These are phyloP conservation scores for Lepilemur septentrionalis DNA, from an alignment of 2,797 vertebrate genomes.

Conservation along the genomic window DNA sequence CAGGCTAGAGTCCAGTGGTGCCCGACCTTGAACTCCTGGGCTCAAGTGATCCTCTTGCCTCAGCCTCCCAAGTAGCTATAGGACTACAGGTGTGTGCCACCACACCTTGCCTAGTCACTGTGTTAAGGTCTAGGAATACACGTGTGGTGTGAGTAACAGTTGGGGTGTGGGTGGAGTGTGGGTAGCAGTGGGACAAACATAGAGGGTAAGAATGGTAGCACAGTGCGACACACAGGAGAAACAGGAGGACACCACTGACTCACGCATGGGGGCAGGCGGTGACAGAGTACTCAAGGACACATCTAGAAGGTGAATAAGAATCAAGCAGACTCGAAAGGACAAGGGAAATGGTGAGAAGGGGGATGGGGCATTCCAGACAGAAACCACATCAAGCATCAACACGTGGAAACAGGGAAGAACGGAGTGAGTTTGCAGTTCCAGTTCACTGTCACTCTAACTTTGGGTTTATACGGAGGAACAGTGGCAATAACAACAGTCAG, in stretches of 20 bases:
- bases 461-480: background rate
- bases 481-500: background rate
- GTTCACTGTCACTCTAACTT: background rate
- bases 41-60: background rate
- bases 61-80: background rate
- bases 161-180: background rate
- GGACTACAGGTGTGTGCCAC: background rate
- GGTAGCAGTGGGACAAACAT: background rate
- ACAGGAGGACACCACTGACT: background rate
- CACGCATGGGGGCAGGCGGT: background rate
- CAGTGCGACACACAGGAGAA: background rate
- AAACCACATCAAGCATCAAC: background rate
- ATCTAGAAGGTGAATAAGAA: background rate
- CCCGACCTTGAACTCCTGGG: background rate
- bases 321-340: background rate
- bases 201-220: background rate
- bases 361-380: background rate
- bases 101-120: background rate
- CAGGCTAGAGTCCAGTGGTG: background rate
- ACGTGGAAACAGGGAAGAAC: background rate
- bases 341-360: background rate
- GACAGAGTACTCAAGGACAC: background rate
- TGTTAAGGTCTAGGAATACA: background rate
- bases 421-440: background rate
- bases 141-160: background rate